phyloP scores from a whole-genome alignment of 2,888 invertebrate species.

The Julus scanicus region DNA sequence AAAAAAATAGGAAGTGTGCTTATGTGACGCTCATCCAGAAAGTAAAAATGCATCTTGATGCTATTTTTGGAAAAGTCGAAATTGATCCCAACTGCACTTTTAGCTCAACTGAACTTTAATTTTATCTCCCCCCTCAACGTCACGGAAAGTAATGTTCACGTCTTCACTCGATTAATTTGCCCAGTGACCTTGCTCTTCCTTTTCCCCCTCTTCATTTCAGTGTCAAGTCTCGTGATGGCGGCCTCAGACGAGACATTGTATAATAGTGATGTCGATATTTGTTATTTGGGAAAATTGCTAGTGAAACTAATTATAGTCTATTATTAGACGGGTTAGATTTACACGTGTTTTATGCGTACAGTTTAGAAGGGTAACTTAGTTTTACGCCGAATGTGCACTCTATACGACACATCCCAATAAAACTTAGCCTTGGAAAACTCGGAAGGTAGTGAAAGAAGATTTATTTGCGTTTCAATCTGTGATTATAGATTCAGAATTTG shows the following conservation, averaged over 20 bases:
- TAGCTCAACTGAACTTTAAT: constrained; percentile 16
- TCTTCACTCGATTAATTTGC: background rate
- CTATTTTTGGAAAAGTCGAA: background rate
- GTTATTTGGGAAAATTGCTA: background rate
- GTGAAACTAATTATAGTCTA: background rate
- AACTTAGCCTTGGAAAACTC: background rate
- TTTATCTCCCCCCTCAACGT: background rate
- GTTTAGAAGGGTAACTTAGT: too few species aligned
- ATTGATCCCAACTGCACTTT: background rate
- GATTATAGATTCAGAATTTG: too few species aligned
- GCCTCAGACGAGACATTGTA: background rate
- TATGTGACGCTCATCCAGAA: constrained; percentile 27
- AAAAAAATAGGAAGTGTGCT: background rate
- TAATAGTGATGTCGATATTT: background rate
- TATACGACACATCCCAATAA: background rate
- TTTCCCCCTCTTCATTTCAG: background rate
- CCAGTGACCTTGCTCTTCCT: background rate
- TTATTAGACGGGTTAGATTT: background rate
- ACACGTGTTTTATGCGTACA: too few species aligned
- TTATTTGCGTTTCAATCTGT: too few species aligned
- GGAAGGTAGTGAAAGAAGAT: background rate
- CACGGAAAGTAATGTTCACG: background rate
- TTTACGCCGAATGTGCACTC: too few species aligned
- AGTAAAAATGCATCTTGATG: background rate
- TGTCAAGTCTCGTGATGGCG: background rate